phyloP scores from a whole-genome alignment of 30 jellyfish, hydroid and myxozoan species.

The Hydractinia echinata region DNA sequence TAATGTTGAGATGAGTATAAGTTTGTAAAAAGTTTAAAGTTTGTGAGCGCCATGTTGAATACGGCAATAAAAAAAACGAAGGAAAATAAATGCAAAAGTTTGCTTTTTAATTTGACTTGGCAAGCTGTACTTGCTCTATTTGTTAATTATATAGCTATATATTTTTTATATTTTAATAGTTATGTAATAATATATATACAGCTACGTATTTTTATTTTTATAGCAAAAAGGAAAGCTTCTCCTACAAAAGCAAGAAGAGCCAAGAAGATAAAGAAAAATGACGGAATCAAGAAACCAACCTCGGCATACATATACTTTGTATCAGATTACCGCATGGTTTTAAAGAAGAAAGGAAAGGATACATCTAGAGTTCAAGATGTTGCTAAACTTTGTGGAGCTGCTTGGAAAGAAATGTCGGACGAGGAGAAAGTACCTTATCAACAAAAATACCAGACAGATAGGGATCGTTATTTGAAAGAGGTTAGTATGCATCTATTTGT shows the following conservation, averaged over 20 bases:
- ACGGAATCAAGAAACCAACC: constrained; percentile 91
- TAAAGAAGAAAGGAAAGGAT: constrained; percentile 67
- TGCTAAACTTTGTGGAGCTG: constrained; percentile 81
- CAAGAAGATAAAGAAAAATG: constrained; percentile 69
- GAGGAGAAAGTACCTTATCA: constrained; percentile 68
- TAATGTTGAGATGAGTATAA: too few species aligned
- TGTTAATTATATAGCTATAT: too few species aligned
- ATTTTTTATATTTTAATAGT: too few species aligned
- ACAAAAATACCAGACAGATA: constrained; percentile 53
- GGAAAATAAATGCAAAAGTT: too few species aligned
- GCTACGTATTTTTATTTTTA: not conserved
- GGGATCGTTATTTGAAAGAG: constrained; percentile 71
- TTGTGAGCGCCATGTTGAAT: too few species aligned
- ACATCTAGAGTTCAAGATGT: constrained; percentile 75
- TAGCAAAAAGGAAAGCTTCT: constrained; percentile 29
- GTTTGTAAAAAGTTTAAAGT: too few species aligned
- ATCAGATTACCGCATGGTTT: constrained; percentile 58
- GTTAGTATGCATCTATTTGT: constrained; percentile 7
- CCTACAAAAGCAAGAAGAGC: constrained; percentile 7
- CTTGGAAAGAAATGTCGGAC: constrained; percentile 89
- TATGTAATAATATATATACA: not conserved
- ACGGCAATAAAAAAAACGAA: too few species aligned
- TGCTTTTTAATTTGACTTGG: too few species aligned
- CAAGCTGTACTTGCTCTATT: too few species aligned
- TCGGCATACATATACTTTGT: constrained; percentile 95